Evolutionary conservation across 2,113 vertebrate genomes (phyloP).

Genomic region (Ptilonorhynchus violaceus): DNA sequence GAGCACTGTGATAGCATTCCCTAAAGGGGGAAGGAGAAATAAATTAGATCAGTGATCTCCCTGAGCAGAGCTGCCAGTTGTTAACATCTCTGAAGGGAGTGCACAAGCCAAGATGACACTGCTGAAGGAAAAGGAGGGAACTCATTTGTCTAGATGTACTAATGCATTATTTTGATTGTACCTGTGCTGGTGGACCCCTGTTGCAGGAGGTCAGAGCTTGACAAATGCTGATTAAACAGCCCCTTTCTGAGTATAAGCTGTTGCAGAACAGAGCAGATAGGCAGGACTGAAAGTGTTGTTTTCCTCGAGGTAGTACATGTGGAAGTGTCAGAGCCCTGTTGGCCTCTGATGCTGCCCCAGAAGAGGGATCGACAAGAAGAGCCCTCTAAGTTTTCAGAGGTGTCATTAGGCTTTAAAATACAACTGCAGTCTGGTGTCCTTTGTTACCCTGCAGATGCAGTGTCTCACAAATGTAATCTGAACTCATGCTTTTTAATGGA

Average conservation of each 20-base stretch:
- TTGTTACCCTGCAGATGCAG: not conserved
- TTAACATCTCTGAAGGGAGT: conserved; percentile 7
- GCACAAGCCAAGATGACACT: not conserved
- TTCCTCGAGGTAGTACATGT: not conserved
- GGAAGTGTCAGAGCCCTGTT: not conserved
- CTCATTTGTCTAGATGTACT: conserved; percentile 12
- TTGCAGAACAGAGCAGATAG: not conserved
- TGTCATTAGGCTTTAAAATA: not conserved
- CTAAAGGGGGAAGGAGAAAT: conserved; percentile 39
- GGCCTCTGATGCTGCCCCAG: not conserved
- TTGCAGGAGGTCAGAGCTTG: not conserved
- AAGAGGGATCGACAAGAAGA: not conserved
- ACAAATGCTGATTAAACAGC: not conserved
- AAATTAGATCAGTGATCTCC: conserved; percentile 64
- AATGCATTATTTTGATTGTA: conserved; percentile 20
- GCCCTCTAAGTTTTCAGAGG: not conserved
- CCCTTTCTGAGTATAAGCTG: not conserved
- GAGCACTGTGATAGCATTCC: conserved; percentile 51
- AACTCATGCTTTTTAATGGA: not conserved
- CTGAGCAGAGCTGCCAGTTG: conserved; percentile 50
- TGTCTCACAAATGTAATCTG: not conserved
- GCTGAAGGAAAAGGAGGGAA: not conserved
- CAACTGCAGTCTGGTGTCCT: not conserved
- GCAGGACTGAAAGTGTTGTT: not conserved
- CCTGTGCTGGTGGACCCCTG: not conserved